phyloP scores from a whole-genome alignment of 2,113 vertebrate species.

The Hippocampus zosterae region DNA sequence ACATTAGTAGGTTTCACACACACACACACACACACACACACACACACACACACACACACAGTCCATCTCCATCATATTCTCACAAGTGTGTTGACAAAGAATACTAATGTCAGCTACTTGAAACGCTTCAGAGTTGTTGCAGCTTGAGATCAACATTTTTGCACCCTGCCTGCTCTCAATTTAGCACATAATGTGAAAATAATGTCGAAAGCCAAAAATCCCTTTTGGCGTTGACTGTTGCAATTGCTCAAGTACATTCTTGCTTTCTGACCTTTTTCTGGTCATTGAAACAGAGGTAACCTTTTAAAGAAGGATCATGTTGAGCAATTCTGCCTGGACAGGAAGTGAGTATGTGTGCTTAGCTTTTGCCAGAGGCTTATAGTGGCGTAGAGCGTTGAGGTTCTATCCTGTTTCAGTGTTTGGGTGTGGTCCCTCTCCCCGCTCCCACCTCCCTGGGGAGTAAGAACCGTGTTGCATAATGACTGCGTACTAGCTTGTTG shows the following conservation, averaged over 20 bases:
- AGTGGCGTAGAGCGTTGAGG: conserved; percentile 38
- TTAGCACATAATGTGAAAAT: background rate
- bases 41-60: too few species aligned
- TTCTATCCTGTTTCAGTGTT: conserved; percentile 50
- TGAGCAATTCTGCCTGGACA: conserved; percentile 5
- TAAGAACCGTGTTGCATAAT: conserved; percentile 60
- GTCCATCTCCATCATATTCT: background rate
- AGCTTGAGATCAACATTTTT: background rate
- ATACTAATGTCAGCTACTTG: background rate
- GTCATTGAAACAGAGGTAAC: conserved; percentile 13
- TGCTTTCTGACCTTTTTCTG: conserved; percentile 5
- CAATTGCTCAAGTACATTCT: conserved; percentile 16
- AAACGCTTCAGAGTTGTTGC: background rate
- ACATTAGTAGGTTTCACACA: background rate
- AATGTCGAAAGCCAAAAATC: background rate
- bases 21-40: background rate
- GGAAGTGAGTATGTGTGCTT: conserved; percentile 9
- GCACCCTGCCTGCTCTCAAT: conserved; percentile 4
- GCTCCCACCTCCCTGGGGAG: conserved; percentile 29
- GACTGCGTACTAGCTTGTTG: conserved; percentile 42
- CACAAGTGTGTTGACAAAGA: background rate
- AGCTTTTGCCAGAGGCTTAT: conserved; percentile 7
- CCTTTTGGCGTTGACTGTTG: background rate
- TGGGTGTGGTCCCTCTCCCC: conserved; percentile 45
- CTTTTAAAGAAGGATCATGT: conserved; percentile 12